Conservation (phyloP, 2,113 vertebrate genomes). For the Aegotheles bennettii region DNA sequence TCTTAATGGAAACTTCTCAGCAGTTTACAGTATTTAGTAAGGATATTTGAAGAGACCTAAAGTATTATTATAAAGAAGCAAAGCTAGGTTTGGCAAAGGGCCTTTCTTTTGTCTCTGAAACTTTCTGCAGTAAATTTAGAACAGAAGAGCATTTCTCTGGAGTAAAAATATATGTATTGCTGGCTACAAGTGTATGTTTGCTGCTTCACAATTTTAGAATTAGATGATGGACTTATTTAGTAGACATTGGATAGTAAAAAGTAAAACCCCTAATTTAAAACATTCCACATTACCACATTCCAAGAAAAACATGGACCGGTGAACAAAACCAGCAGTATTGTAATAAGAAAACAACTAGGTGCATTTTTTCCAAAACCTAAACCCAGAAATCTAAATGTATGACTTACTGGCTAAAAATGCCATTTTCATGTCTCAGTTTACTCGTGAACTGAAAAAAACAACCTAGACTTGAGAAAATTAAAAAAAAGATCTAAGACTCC, state of each 20-base stretch:
- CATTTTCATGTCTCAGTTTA: slow-evolving; percentile 67
- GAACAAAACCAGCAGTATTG: slow-evolving; percentile 81
- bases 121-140: slow-evolving; percentile 78
- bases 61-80: slow-evolving; percentile 63
- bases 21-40: slow-evolving; percentile 56
- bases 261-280: slow-evolving; percentile 79
- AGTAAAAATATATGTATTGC: slow-evolving; percentile 74
- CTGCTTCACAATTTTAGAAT: slow-evolving; percentile 79
- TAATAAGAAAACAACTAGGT: slow-evolving; percentile 83
- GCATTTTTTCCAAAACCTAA: slow-evolving; percentile 78
- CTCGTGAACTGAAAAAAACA: slow-evolving; percentile 33
- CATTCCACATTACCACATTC: slow-evolving; percentile 73
- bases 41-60: slow-evolving; percentile 52
- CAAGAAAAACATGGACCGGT: slow-evolving; percentile 79
- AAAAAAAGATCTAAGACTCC: background rate
- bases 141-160: slow-evolving; percentile 71
- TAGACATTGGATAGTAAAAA: slow-evolving; percentile 77
- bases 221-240: slow-evolving; percentile 80
- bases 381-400: slow-evolving; percentile 74
- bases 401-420: slow-evolving; percentile 74
- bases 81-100: slow-evolving; percentile 68
- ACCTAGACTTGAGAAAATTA: slow-evolving; percentile 37
- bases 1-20: slow-evolving; percentile 57
- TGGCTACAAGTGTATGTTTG: slow-evolving; percentile 75
- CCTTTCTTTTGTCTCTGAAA: slow-evolving; percentile 73